Evolutionary conservation across 2,797 vertebrate species (phyloP), one percentile per base, ranked within the genome.

Genomic region (Momotus momota): DNA sequence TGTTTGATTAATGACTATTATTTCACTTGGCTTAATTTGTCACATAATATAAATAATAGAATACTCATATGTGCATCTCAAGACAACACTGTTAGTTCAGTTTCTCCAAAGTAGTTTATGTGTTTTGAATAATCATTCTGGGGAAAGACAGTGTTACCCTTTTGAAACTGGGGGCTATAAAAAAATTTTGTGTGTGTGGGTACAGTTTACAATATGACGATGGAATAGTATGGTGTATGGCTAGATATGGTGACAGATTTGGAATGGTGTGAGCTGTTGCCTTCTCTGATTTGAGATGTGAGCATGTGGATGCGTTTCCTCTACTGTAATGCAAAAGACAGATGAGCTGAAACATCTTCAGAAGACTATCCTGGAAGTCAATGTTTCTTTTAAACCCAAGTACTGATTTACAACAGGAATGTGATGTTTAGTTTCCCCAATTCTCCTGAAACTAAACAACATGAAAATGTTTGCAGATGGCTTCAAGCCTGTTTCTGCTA

Each of bases 21-120:
- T 71, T 79, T 86, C 49, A 54, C 40, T 78, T 67, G 43, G 60
- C 40, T 88, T 84, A 27, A 93, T 94, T 93, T 88, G 57, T 71
- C 49, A 65, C 11, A 29, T 74, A 67, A 67, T 74, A 40, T 35
- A 93, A 90, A 71, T 82, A 84, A 41, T 35, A 70, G 12, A 23
- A 62, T n/a, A 18, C 17, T 75, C 43, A 5, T 58, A 27, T 15
- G 26, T 86, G 14, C 16, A 51, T 61, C 40, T 71, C 40, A 64
- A 77, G 49, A 80, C 7, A 80, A 33, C 13, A 27, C 10, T 69
- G 16, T 57, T 70, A 38, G 22, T 41, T 49, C 35, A 61, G 38
- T 74, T 88, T 73, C n/a, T 40, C 22, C 18, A 11, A 65, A 66
- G 4, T 38, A 35, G 75, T 69, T 83, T 41, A 7, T 67, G 31